These are phyloP conservation scores for Tetranychus piercei DNA, from an alignment of 2,888 invertebrate species.

Conservation along the genomic window DNA sequence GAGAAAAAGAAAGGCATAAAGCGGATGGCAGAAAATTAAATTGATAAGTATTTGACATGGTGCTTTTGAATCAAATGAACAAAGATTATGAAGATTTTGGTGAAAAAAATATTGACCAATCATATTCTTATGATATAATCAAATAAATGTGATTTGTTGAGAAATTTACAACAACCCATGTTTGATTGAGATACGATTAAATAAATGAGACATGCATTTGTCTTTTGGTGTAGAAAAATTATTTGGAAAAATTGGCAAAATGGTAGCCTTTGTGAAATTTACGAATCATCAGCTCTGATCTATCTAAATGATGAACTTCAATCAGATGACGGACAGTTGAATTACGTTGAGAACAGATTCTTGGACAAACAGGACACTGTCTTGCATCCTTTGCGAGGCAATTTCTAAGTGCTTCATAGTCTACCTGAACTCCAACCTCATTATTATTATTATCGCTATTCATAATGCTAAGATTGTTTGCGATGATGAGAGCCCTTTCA, in stretches of 20 bases:
- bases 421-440: neutral
- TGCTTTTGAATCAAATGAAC: slow-evolving; percentile 2
- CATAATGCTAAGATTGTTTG: neutral
- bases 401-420: slow-evolving; percentile 8
- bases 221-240: neutral
- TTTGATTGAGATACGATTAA: too few species aligned
- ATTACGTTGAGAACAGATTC: slow-evolving; percentile 10
- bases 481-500: too few species aligned
- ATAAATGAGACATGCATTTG: neutral
- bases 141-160: neutral
- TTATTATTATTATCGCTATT: neutral
- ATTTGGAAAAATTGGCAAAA: slow-evolving; percentile 9
- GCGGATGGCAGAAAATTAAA: too few species aligned
- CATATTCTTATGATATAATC: neutral
- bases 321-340: slow-evolving; percentile 6
- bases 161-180: neutral
- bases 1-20: too few species aligned
- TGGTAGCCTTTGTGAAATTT: slow-evolving; percentile 10
- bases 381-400: slow-evolving; percentile 5
- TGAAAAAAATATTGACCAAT: neutral
- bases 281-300: slow-evolving; percentile 7
- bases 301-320: slow-evolving; percentile 6
- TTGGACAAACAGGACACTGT: slow-evolving; percentile 8
- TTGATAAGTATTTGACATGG: too few species aligned
- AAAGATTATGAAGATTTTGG: neutral